Evolutionary conservation across 2,888 invertebrate genomes (phyloP), one percentile per base, ranked within the genome.

Genomic region (Leptinotarsa rubiginosa): DNA sequence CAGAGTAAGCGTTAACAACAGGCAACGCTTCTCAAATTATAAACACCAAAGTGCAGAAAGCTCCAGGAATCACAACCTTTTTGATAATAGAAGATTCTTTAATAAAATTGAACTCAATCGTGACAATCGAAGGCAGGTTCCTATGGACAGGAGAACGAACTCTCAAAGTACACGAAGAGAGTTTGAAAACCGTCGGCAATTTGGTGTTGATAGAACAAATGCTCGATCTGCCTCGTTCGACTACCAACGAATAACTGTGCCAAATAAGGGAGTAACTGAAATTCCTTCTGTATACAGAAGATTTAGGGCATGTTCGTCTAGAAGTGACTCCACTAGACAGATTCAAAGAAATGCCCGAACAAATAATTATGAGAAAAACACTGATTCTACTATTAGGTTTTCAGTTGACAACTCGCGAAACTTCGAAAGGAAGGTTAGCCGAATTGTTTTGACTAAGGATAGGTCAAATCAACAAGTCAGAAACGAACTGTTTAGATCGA

Each of bases 281-380:
- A 62, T 2, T 41, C 41, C 62, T 41, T 41, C 41, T n/a, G n/a
- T n/a, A 31, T 15, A 13, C 12, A n/a, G 31, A n/a, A 16, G 31
- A 62, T 41, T 41, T 20, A 68, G 71, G 59, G 74, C 65, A 7
- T 31, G 15, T 68, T 65, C 67, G 71, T 72, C 76, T 76, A 73
- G 73, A 73, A 78, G 74, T 71, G 77, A 78, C 77, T 78, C 77
- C 76, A 50, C 71, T 75, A 78, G 75, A 50, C 72, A 69, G 68
- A 54, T 56, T 10, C 41, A 41, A 47, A n/a, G 54, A 73, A 47
- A 76, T 15, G 74, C 72, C 56, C 73, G 41, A 41, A 41, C 41
- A 47, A 72, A 59, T 64, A 71, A 74, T 69, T 62, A 59, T 13
- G 59, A 62, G 59, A 50, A 52, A 3, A 62, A n/a, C n/a, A 31